A percentile compares a stretch with the other conserved stretches of the same genome.
These are phyloP conservation scores for Orientallactaga bullata DNA, from an alignment of 2,113 vertebrate genomes.

Conservation along the genomic window DNA sequence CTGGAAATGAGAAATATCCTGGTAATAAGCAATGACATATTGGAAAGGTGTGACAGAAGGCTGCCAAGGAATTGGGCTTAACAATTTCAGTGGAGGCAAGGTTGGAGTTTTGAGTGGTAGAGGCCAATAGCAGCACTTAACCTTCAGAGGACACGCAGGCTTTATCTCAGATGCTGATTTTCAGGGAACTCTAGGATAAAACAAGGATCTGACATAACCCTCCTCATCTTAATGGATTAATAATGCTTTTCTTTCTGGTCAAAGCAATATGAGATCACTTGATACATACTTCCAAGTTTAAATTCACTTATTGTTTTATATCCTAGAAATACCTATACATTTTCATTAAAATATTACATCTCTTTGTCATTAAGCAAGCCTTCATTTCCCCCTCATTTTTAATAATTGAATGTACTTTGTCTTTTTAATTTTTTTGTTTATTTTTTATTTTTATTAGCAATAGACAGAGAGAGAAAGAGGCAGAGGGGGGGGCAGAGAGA, in stretches of 20 bases:
- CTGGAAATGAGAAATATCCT: not conserved
- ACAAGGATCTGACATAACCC: not conserved
- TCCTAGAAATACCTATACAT: conserved; percentile 24
- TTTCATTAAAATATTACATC: conserved; percentile 67
- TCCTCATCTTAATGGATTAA: conserved; percentile 1
- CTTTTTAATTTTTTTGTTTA: no score
- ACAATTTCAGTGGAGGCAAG: not conserved
- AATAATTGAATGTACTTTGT: conserved; percentile 70
- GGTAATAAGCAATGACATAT: not conserved
- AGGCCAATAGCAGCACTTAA: not conserved
- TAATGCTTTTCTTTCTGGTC: conserved; percentile 43
- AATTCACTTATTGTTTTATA: conserved; percentile 67
- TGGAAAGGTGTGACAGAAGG: conserved; percentile 33
- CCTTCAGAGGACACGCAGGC: not conserved
- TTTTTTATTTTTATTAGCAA: no score
- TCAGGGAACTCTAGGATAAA: not conserved
- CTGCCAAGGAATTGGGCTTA: not conserved
- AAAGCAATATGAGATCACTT: not conserved
- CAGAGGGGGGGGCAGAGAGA: no score
- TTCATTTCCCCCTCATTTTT: conserved; percentile 56
- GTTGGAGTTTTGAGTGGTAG: not conserved
- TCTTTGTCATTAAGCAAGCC: conserved; percentile 49
- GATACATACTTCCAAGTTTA: conserved; percentile 44
- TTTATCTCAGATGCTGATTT: conserved; percentile 28
- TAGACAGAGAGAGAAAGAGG: no score